Evolutionary conservation across 2,888 invertebrate genomes (phyloP).

Genomic region (Acrobasis consociella): DNA sequence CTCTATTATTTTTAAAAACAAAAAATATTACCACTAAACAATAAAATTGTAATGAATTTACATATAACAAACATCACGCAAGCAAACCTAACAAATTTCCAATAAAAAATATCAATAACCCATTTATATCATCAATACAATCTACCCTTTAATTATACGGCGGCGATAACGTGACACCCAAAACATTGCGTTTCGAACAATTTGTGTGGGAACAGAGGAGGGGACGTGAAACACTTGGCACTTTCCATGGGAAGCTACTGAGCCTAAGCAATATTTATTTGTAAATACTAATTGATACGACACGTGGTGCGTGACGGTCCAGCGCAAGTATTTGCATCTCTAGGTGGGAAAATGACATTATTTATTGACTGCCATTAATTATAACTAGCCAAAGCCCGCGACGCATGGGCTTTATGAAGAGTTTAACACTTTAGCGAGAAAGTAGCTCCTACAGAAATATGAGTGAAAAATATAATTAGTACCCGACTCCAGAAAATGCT

Average conservation of each 20-base stretch:
- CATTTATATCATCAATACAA: slow-evolving; percentile 29
- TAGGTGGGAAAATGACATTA: slow-evolving; percentile 15
- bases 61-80: slow-evolving; percentile 4
- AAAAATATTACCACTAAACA: too few species aligned
- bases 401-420: too few species aligned
- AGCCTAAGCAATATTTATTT: slow-evolving; percentile 43
- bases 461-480: too few species aligned
- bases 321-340: slow-evolving; percentile 39
- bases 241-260: slow-evolving; percentile 63
- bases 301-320: slow-evolving; percentile 49
- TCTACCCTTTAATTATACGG: slow-evolving; percentile 32
- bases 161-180: slow-evolving; percentile 31
- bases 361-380: too few species aligned
- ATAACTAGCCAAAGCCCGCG: too few species aligned
- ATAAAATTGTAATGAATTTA: too few species aligned
- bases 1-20: too few species aligned
- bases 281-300: slow-evolving; percentile 51
- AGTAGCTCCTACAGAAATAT: too few species aligned
- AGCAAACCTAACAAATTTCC: neutral
- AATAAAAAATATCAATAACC: slow-evolving; percentile 19
- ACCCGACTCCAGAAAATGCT: too few species aligned
- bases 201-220: slow-evolving; percentile 55
- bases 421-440: too few species aligned
- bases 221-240: slow-evolving; percentile 55
- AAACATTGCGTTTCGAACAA: slow-evolving; percentile 34